phyloP scores from a whole-genome alignment of 1,140 invertebrate genomes.

The Andrena cerasifolii region DNA sequence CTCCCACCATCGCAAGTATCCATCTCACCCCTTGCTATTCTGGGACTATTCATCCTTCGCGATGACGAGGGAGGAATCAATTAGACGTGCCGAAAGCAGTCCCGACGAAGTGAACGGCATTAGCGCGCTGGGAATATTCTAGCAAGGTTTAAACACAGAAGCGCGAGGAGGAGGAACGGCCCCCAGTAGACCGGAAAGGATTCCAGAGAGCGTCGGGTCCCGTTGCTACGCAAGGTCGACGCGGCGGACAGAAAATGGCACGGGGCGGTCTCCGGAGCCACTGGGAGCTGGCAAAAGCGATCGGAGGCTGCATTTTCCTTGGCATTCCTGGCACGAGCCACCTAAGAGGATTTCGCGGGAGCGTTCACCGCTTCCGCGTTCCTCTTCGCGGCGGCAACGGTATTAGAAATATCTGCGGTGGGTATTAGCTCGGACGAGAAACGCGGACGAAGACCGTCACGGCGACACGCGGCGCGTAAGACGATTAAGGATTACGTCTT shows the following conservation, averaged over 20 bases:
- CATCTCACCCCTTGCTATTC: no score
- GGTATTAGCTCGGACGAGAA: constrained; percentile 3
- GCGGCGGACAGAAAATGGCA: neutral
- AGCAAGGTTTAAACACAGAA: neutral
- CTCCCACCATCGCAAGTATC: no score
- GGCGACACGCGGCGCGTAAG: constrained; percentile 4
- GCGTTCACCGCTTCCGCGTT: constrained; percentile 42
- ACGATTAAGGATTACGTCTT: constrained; percentile 14
- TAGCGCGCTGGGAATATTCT: no score
- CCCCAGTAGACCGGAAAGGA: neutral
- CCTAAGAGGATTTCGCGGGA: constrained; percentile 50
- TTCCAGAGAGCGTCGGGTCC: constrained; percentile 1
- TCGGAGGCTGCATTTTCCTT: constrained; percentile 32
- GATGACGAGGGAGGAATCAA: no score
- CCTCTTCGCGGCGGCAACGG: neutral
- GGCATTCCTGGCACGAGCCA: constrained; percentile 16
- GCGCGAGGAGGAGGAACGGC: neutral
- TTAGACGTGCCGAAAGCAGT: no score
- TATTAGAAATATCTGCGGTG: constrained; percentile 32
- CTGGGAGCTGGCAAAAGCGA: neutral
- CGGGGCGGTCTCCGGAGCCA: neutral
- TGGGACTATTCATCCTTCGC: no score
- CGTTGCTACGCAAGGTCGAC: neutral
- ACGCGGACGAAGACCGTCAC: constrained; percentile 11
- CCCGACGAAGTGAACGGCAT: no score